Base-by-base conservation (phyloP, 2,888 invertebrate species). In the Drosophila ochracea region DNA sequence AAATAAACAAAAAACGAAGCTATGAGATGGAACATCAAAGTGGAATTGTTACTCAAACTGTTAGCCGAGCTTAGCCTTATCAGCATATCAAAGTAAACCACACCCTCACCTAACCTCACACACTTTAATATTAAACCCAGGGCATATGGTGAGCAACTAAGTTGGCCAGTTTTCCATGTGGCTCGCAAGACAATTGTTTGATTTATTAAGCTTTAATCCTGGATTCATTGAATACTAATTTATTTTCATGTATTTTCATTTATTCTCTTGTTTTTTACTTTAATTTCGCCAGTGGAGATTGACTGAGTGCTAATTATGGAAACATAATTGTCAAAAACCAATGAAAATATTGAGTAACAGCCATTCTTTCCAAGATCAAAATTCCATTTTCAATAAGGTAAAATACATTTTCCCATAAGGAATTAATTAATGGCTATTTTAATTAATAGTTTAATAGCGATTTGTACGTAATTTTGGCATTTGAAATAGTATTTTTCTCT, bases 1-100 rank as follows among this genome's bases (percentile, higher is more conserved):
- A 21, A 65, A 28, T 21, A 11, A 21, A 53, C 35, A 25, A 33
- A 35, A 61, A 78, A 49, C 25, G 16, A 25, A 47, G 21, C 52
- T 66, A 47, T 60, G 65, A 67, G 68, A 68, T 68, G 59, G 43
- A 74, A 78, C 78, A 79, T 78, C 78, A 78, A 79, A 78, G 75
- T 52, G 69, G 47, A 69, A 41, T 69, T 69, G 54, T 49, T 61
- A 39, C 21, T 11, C 28, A 39, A 37, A 28, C 64, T 41, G 39
- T 33, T 31, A 39, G 53, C 61, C 6, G 43, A 3, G 43, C 5
- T 21, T 11, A 1, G 43, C 43, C 21, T 43, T 21, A 43, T 43
- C 43, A 43, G 43, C 43, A 43, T 43, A 43, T 43, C 43, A 43
- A 43, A 43, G 35, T 11, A 1, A 21, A 21, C 43, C 25, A 47